phyloP scores from a whole-genome alignment of 2,888 invertebrate genomes.

The Abrostola triplasia region DNA sequence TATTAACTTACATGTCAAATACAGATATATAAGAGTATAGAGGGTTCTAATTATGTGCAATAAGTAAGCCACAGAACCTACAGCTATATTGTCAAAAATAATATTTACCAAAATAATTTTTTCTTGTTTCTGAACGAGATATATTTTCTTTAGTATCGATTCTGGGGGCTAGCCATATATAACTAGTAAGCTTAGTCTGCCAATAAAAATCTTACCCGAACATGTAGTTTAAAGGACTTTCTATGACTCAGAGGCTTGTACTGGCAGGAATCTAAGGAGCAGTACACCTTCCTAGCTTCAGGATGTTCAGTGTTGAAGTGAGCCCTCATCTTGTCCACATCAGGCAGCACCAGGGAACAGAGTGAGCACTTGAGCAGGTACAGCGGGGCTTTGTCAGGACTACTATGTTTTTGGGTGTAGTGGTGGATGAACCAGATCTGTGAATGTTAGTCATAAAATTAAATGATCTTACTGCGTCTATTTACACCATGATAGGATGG shows the following conservation, averaged over 20 bases:
- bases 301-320: constrained; percentile 78
- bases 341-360: constrained; percentile 73
- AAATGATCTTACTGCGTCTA: too few species aligned
- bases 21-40: too few species aligned
- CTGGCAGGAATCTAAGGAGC: constrained; percentile 76
- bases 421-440: constrained; percentile 83
- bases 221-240: constrained; percentile 82
- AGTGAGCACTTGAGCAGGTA: constrained; percentile 80
- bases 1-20: neutral
- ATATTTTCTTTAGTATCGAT: too few species aligned
- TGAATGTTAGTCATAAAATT: neutral
- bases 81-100: too few species aligned
- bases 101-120: neutral
- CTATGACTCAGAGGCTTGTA: constrained; percentile 79
- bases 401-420: constrained; percentile 70
- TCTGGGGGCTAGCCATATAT: too few species aligned
- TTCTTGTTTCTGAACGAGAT: neutral
- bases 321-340: constrained; percentile 72
- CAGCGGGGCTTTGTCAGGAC: constrained; percentile 44
- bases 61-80: too few species aligned
- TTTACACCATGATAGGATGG: too few species aligned
- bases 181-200: too few species aligned
- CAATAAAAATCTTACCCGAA: constrained; percentile 70
- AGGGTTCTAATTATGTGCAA: neutral
- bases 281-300: constrained; percentile 78